Evolutionary conservation across 2,888 invertebrate species (phyloP).

Genomic region (Lithodes maja): DNA sequence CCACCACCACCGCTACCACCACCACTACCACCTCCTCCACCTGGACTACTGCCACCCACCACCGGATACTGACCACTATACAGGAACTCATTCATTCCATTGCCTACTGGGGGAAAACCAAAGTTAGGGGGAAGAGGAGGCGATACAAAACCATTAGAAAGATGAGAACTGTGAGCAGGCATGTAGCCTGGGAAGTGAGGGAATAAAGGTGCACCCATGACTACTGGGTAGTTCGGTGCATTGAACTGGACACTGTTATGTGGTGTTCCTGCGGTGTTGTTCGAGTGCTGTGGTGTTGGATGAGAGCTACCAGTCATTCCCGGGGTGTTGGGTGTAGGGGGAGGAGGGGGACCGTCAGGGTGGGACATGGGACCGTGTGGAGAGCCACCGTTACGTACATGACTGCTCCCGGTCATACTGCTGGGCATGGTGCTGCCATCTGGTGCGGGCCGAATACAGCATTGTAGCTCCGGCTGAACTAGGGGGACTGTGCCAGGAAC

Average conservation of each 20-base stretch:
- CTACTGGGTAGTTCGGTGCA: slow-evolving; percentile 54
- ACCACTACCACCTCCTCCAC: slow-evolving; percentile 44
- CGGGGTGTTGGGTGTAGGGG: slow-evolving; percentile 61
- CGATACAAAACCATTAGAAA: slow-evolving; percentile 66
- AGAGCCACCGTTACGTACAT: slow-evolving; percentile 61
- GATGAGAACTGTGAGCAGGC: slow-evolving; percentile 52
- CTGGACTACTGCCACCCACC: slow-evolving; percentile 49
- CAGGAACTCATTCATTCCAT: slow-evolving; percentile 58
- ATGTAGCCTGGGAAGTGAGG: slow-evolving; percentile 59
- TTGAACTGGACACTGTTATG: slow-evolving; percentile 61
- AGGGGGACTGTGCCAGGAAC: slow-evolving; percentile 46
- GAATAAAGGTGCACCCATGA: slow-evolving; percentile 51
- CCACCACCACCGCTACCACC: slow-evolving; percentile 18
- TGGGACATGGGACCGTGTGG: slow-evolving; percentile 52
- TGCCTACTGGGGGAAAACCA: slow-evolving; percentile 53
- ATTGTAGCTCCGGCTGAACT: slow-evolving; percentile 47
- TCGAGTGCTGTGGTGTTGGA: slow-evolving; percentile 48
- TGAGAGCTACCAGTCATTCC: slow-evolving; percentile 58
- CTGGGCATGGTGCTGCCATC: slow-evolving; percentile 45
- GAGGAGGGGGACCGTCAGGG: slow-evolving; percentile 49
- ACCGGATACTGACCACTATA: slow-evolving; percentile 51
- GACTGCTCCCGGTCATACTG: slow-evolving; percentile 39
- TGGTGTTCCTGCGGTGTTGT: slow-evolving; percentile 46
- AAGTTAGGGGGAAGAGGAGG: slow-evolving; percentile 59
- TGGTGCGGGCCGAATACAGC: slow-evolving; percentile 47